Percentiles rank a stretch among this genome's conserved stretches.
These are phyloP conservation scores for Iselma pallidipennis DNA, from an alignment of 2,888 invertebrate species.

Conservation along the genomic window DNA sequence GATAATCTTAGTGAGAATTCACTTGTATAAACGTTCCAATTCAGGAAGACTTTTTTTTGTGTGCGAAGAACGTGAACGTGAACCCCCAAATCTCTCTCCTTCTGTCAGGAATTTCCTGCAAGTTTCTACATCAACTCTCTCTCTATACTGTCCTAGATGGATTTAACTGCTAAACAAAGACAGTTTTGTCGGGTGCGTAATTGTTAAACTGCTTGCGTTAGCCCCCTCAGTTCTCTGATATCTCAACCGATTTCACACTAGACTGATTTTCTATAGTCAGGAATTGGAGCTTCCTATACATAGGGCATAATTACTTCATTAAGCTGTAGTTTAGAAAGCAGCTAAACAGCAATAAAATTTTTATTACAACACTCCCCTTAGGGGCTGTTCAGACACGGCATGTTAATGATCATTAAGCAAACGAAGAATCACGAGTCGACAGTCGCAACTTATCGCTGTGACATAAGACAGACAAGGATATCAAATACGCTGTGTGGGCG, in stretches of 20 bases:
- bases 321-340: constrained; percentile 19
- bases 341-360: not conserved
- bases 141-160: not conserved
- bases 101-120: not conserved
- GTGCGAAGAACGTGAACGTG: not conserved
- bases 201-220: constrained; percentile 44
- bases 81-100: not conserved
- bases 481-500: too few relatives aligned
- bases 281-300: constrained; percentile 17
- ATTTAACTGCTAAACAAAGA: constrained; percentile 39
- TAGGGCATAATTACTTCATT: constrained; percentile 26
- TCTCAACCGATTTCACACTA: constrained; percentile 43
- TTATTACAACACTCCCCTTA: not conserved
- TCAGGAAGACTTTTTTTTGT: not conserved
- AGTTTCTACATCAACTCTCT: not conserved
- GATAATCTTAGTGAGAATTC: not conserved
- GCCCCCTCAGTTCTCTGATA: constrained; percentile 37
- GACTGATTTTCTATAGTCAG: constrained; percentile 30
- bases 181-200: constrained; percentile 34
- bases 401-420: not conserved
- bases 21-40: not conserved
- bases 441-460: too few relatives aligned
- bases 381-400: too few relatives aligned
- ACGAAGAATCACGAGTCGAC: not conserved
- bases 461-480: too few relatives aligned